These are phyloP conservation scores for Sebastes schlegelii DNA, from an alignment of 2,113 vertebrate genomes.

Conservation along the genomic window DNA sequence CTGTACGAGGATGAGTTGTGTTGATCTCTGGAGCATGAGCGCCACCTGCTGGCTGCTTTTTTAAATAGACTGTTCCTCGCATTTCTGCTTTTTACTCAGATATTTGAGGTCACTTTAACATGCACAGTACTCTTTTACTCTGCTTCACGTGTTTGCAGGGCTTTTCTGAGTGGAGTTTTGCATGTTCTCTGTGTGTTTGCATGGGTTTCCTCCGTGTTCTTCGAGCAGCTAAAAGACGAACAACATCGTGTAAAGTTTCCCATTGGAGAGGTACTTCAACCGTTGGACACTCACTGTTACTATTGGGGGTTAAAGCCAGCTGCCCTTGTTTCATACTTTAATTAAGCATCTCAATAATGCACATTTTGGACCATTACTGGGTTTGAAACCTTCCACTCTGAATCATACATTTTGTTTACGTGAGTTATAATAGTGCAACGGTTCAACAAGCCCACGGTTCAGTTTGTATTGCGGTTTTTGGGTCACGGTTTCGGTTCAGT, in stretches of 20 bases:
- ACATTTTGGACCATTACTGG: not conserved
- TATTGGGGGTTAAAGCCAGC: not conserved
- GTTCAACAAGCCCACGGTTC: too few relatives aligned
- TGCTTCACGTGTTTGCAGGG: too few relatives aligned
- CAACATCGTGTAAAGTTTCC: too few relatives aligned
- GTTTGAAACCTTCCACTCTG: not conserved
- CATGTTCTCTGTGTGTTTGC: not conserved
- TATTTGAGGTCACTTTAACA: not conserved
- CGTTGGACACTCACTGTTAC: too few relatives aligned
- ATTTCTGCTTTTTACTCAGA: not conserved
- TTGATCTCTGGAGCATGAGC: slow-evolving; percentile 33
- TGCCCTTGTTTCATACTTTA: not conserved
- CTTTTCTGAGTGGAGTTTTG: too few relatives aligned
- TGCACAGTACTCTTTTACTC: not conserved
- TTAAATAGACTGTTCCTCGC: not conserved
- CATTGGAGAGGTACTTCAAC: not conserved
- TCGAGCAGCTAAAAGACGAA: too few relatives aligned
- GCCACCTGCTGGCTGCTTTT: slow-evolving; percentile 48
- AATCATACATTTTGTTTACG: not conserved
- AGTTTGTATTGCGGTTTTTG: too few relatives aligned
- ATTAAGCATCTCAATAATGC: not conserved
- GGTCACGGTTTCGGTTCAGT: too few relatives aligned
- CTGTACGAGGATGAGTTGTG: not conserved
- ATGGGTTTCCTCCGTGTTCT: not conserved
- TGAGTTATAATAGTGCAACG: too few relatives aligned